These are phyloP conservation scores for Corythucha ciliata DNA, from an alignment of 2,888 invertebrate species.

Conservation along the genomic window DNA sequence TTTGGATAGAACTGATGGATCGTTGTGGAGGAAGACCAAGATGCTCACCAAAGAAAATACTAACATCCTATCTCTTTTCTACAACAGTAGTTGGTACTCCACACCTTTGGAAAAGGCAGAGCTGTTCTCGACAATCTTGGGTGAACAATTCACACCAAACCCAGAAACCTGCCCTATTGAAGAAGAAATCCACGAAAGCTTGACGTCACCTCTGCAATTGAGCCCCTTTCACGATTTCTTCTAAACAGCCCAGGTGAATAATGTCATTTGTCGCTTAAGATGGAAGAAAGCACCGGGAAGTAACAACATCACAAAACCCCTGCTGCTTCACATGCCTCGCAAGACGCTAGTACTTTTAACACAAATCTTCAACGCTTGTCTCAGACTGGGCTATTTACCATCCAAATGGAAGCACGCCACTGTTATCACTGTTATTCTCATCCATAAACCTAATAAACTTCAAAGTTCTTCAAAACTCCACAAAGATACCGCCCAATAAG, in stretches of 20 bases:
- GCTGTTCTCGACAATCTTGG: constrained; percentile 6
- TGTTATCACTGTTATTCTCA: constrained; percentile 8
- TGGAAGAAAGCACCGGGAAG: constrained; percentile 10
- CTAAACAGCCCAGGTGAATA: constrained; percentile 4
- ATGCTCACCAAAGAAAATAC: constrained; percentile 5
- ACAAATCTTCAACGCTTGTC: constrained; percentile 1
- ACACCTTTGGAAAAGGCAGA: constrained; percentile 12
- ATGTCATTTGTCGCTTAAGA: background rate
- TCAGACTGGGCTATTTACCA: constrained; percentile 2
- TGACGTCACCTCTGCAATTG: constrained; percentile 6
- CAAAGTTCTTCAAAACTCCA: background rate
- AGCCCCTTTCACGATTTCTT: constrained; percentile 8
- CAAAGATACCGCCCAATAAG: constrained; percentile 9
- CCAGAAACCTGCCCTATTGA: background rate
- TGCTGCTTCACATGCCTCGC: background rate
- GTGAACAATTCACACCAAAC: constrained; percentile 9
- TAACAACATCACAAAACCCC: background rate
- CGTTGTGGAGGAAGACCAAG: constrained; percentile 8
- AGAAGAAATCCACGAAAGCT: background rate
- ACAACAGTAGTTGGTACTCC: background rate
- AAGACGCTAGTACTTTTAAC: background rate
- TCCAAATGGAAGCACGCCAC: constrained; percentile 12
- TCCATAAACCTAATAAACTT: constrained; percentile 8
- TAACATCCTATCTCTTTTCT: background rate
- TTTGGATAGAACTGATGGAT: constrained; percentile 1